Evolutionary conservation across 2,888 invertebrate genomes (phyloP).

Genomic region (Rhopalosiphum nymphaeae): DNA sequence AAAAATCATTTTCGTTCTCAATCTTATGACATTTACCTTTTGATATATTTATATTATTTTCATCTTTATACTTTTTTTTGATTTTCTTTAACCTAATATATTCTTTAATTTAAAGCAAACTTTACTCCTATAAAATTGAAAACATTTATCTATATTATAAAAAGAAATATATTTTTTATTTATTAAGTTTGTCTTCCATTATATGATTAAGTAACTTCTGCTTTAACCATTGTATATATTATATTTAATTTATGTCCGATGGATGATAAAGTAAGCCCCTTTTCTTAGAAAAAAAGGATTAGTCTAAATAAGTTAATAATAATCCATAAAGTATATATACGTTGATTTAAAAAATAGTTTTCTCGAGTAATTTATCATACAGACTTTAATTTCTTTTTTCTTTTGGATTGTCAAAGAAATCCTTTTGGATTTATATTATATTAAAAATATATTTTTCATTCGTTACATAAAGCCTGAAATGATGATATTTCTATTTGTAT

Average conservation of each 20-base stretch:
- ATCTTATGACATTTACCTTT: not conserved
- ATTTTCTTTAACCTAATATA: not conserved
- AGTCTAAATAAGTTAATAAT: constrained; percentile 29
- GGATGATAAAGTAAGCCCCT: not conserved
- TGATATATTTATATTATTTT: not conserved
- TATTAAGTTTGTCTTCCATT: not conserved
- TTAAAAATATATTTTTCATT: constrained; percentile 24
- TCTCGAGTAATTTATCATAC: constrained; percentile 16
- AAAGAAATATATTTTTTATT: not conserved
- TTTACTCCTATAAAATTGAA: not conserved
- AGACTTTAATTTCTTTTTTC: constrained; percentile 22
- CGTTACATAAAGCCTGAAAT: not conserved
- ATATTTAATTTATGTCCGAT: not conserved
- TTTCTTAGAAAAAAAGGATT: constrained; percentile 25
- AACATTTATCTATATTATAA: not conserved
- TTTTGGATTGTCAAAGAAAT: constrained; percentile 25
- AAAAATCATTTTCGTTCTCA: not conserved
- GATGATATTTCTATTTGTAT: not conserved
- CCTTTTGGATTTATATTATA: constrained; percentile 28
- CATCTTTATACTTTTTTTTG: not conserved
- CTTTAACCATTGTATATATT: not conserved
- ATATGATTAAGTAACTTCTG: not conserved
- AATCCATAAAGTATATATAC: not conserved
- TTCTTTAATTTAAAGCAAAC: not conserved
- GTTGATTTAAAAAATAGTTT: constrained; percentile 16